Base-by-base conservation (phyloP, 2,888 invertebrate genomes). In the Aphelenchoides bicaudatus region DNA sequence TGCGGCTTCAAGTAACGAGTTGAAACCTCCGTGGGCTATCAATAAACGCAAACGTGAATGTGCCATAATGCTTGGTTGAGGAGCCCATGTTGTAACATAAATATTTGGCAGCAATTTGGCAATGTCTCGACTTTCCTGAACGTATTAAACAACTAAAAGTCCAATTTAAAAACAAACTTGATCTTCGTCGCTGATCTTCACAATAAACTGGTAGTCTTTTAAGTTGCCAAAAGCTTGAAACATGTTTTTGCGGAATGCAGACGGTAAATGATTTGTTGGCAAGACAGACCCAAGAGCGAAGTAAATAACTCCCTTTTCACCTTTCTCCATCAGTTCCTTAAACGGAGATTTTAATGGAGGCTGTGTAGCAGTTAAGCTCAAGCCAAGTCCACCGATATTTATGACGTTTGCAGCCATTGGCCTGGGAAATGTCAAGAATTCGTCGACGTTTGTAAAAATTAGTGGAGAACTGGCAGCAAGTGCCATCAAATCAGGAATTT, bases 11-110 rank as follows among this genome's bases (percentile, higher is more conserved):
- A 72, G 59, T 8, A 72, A 47, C 31, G 67, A 65, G 39, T 72
- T 72, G 43, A 70, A 71, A 0, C 72, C 72, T n/a, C 63, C 63
- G 38, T 72, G 72, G 8, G 72, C 71, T 34, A 70, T 65, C 60
- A 72, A 70, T 5, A 58, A 37, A 28, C 56, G 56, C 16, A 70
- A 29, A 10, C 52, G 51, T 2, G 67, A 65, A 55, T 72, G 70
- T 5, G 46, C 59, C 2, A 70, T 54, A 30, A 70, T 56, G 1
- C 56, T 63, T 4, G 62, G 31, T 39, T 71, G 71, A 0, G 70
- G 68, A 6, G 62, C 61, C 71, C 71, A 71, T 28, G 62, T 61
- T 8, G 51, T 53, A 2, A 71, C 59, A 34, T 48, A 34, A 1
- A 71, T 56, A 51, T 71, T 71, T 1, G 47, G n/a, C 4, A 57